These are phyloP conservation scores for Crambe crambe DNA, from an alignment of 37 sponge, comb jelly and placozoan species.

Conservation along the genomic window DNA sequence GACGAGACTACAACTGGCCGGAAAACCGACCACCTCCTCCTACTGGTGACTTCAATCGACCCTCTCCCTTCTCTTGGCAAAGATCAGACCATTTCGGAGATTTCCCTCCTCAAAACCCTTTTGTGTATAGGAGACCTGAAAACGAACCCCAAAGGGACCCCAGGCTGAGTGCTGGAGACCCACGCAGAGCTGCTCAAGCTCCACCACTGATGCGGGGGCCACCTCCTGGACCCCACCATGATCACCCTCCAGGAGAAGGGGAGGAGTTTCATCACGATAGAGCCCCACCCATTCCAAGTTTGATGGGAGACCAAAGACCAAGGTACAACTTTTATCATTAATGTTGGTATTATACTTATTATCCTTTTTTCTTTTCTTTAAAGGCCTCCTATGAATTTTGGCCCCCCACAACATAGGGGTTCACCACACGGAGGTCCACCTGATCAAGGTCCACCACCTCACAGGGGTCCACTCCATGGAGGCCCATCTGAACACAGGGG, in stretches of 20 bases:
- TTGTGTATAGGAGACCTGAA: slow-evolving; percentile 18
- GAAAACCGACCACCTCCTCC: not conserved
- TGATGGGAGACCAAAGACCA: not conserved
- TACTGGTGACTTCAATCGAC: not conserved
- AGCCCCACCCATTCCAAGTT: not conserved
- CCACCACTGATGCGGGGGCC: not conserved
- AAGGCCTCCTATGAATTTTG: not conserved
- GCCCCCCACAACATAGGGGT: not conserved
- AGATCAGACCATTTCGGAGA: slow-evolving; percentile 20
- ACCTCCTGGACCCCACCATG: not conserved
- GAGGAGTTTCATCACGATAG: not conserved
- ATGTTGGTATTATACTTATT: not conserved
- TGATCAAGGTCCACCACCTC: not conserved
- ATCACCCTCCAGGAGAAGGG: not conserved
- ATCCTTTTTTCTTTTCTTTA: too few species aligned
- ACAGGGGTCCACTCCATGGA: slow-evolving; percentile 4
- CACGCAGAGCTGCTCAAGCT: slow-evolving; percentile 25
- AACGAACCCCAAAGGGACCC: slow-evolving; percentile 3
- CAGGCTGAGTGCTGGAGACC: not conserved
- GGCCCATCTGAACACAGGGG: not conserved
- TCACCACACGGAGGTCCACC: not conserved
- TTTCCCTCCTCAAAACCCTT: slow-evolving; percentile 11
- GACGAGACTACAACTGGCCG: not conserved
- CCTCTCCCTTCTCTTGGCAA: slow-evolving; percentile 40
- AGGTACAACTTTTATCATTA: not conserved